Percentiles rank a stretch among this genome's conserved stretches.
Conservation (phyloP, 2,797 vertebrate species). For the Sebastes baramenuke region DNA sequence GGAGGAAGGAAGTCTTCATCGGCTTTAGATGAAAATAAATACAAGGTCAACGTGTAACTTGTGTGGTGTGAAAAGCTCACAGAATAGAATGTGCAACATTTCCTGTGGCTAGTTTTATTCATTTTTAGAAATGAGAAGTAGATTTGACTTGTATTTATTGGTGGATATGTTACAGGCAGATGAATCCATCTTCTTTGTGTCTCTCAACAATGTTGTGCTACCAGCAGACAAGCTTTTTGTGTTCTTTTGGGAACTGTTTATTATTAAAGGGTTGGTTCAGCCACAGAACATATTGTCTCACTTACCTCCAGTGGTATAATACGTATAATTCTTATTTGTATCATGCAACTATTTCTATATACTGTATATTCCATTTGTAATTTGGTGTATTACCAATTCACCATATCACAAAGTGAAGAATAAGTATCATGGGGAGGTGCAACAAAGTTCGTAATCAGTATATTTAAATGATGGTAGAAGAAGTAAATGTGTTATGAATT, state of each 20-base stretch:
- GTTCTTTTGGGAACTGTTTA: neutral
- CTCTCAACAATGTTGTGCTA: neutral
- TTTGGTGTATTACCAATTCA: neutral
- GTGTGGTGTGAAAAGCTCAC: neutral
- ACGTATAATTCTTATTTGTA: neutral
- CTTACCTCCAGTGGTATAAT: neutral
- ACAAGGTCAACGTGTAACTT: neutral
- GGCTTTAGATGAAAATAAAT: conserved; percentile 60
- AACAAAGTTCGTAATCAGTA: neutral
- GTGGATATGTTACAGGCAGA: neutral
- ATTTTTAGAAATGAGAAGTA: neutral
- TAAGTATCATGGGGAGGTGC: neutral
- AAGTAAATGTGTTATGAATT: neutral
- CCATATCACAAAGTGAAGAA: neutral
- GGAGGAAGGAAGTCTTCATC: conserved; percentile 70
- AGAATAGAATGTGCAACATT: neutral
- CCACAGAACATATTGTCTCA: neutral
- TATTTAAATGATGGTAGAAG: neutral
- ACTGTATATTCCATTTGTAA: neutral
- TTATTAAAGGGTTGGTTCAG: neutral
- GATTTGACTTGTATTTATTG: neutral
- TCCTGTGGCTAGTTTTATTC: neutral
- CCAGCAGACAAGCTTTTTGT: neutral
- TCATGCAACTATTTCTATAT: neutral
- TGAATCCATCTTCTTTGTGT: neutral